Evolutionary conservation across 1,140 invertebrate genomes (phyloP).

Genomic region (Anagrus nilaparvatae): DNA sequence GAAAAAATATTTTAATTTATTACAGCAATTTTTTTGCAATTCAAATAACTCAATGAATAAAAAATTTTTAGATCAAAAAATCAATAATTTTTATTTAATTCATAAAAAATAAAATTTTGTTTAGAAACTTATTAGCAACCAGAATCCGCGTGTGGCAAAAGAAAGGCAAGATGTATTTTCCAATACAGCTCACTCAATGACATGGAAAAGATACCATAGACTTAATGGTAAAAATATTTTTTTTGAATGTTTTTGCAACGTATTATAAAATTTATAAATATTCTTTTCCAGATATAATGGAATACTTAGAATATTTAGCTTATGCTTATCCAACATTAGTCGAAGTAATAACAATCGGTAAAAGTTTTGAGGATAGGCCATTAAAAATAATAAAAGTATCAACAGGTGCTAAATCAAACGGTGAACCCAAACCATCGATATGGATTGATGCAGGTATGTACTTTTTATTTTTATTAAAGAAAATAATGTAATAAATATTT

Average conservation of each 20-base stretch:
- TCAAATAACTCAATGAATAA: no score
- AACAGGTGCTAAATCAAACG: slow-evolving; percentile 32
- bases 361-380: slow-evolving; percentile 62
- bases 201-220: slow-evolving; percentile 73
- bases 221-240: slow-evolving; percentile 34
- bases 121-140: slow-evolving; percentile 54
- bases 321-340: slow-evolving; percentile 59
- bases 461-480: no score
- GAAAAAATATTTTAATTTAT: no score
- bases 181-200: slow-evolving; percentile 58
- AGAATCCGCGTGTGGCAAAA: slow-evolving; percentile 52
- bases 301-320: slow-evolving; percentile 65
- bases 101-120: neutral
- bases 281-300: no score
- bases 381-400: slow-evolving; percentile 58
- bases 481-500: slow-evolving; percentile 49
- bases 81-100: neutral
- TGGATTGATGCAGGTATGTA: slow-evolving; percentile 51
- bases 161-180: slow-evolving; percentile 44
- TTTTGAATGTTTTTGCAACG: neutral
- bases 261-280: neutral
- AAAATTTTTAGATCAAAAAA: neutral
- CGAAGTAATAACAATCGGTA: slow-evolving; percentile 61
- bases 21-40: no score
- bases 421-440: slow-evolving; percentile 41